Base-by-base conservation (phyloP, 2,113 vertebrate genomes). In the Chaenogobius annularis region DNA sequence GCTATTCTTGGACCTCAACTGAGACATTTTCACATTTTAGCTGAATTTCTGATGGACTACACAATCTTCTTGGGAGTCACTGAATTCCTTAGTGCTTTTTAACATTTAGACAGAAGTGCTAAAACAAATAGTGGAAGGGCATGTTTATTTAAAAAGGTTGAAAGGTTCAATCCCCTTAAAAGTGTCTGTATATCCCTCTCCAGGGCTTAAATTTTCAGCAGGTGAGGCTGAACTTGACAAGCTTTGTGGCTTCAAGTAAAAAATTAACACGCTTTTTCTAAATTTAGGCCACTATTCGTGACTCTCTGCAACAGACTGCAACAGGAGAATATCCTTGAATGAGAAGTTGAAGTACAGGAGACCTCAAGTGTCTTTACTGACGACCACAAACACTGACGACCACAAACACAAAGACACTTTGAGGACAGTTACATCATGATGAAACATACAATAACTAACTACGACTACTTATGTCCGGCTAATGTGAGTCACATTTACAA, bases 151-250 rank as follows among this genome's bases (percentile, higher is more conserved):
- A 70, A 66, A n/a, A 65, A 5, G 69, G 26, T 19, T 35, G 58
- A 66, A 70, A 69, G 1, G 56, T 56, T 12, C 74, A 66, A 48
- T 61, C 14, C 26, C 5, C 58, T 23, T 50, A 76, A 84, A 83
- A 77, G 63, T 52, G 72, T 31, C 2, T 88, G 75, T 70, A 13
- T 75, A 69, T 87, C 82, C 62, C n/a, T 64, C 13, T 66, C 74
- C 70, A 43, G 52, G 74, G 76, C 58, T 88, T 79, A 87, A 87
- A 85, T 66, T 89, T 78, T 88, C 65, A 92, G 87, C 73, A 84
- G 70, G 68, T 74, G 66, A 77, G 52, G 62, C 73, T 78, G 23
- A 75, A 77, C 81, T 75, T 74, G 74, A 78, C 61, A 68, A 44
- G 73, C 72, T 35, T 46, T 66, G 22, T 72, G 50, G 75, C 66